Percentiles rank a stretch among this genome's conserved stretches.
These are phyloP conservation scores for Phoeniculus purpureus DNA, from an alignment of 2,797 vertebrate genomes.

Conservation along the genomic window DNA sequence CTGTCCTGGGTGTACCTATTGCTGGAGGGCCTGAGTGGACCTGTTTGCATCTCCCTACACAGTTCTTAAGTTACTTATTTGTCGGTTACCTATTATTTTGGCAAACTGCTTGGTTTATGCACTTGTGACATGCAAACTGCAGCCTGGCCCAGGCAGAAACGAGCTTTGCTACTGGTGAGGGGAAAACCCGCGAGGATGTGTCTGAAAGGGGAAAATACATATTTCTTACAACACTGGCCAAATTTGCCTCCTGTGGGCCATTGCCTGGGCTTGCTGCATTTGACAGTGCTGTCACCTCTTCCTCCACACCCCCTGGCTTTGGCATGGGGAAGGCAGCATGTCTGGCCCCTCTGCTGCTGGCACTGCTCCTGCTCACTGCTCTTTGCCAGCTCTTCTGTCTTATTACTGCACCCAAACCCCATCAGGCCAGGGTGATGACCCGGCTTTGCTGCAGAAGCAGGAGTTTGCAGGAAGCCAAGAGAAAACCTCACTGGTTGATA, in stretches of 20 bases:
- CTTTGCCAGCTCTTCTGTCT: not conserved
- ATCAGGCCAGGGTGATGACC: accelerated
- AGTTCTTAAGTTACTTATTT: not conserved
- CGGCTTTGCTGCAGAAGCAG: not conserved
- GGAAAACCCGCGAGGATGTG: accelerated
- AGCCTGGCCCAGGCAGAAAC: not conserved
- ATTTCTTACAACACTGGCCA: not conserved
- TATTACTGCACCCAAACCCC: accelerated
- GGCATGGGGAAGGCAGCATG: accelerated
- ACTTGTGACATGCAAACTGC: not conserved
- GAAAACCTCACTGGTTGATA: not conserved
- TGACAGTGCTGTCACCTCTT: not conserved
- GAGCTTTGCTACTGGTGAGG: not conserved
- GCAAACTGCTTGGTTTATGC: not conserved
- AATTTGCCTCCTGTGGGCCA: not conserved
- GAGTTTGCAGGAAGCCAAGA: not conserved
- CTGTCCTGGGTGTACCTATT: accelerated
- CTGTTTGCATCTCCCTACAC: not conserved
- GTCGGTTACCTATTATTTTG: not conserved
- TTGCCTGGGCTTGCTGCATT: not conserved
- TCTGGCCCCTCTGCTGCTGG: not conserved
- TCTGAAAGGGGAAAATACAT: accelerated
- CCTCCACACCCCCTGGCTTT: not conserved
- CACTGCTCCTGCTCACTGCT: not conserved
- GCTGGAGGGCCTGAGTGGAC: not conserved